Conservation (phyloP, 2,797 vertebrate species). For the Rhabdophis nuchalis region DNA sequence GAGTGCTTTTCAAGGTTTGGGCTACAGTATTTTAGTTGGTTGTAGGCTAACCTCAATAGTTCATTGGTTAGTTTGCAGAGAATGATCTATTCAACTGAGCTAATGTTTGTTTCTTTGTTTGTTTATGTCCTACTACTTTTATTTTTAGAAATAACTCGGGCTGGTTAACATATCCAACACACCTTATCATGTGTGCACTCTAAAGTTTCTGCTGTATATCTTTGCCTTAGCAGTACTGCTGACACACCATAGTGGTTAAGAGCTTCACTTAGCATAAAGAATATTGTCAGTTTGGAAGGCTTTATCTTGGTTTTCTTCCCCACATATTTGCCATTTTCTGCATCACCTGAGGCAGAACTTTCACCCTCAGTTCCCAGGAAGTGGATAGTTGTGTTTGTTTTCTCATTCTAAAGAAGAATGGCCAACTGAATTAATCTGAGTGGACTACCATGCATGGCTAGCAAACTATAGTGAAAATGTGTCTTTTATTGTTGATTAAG, state of each 20-base stretch:
- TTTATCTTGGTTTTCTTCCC: neutral
- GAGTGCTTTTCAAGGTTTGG: neutral
- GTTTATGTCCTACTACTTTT: neutral
- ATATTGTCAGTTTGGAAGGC: neutral
- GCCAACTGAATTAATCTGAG: neutral
- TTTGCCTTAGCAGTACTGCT: neutral
- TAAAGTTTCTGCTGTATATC: neutral
- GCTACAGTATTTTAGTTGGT: neutral
- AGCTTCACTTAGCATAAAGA: neutral
- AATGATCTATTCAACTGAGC: neutral
- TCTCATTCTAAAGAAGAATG: neutral
- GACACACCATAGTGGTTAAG: neutral
- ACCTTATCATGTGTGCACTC: neutral
- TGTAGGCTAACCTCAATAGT: neutral
- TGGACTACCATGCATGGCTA: neutral
- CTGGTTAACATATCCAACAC: neutral
- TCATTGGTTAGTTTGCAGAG: neutral
- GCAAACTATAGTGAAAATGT: neutral
- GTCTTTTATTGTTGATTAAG: neutral
- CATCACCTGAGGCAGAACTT: neutral
- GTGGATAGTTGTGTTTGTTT: neutral
- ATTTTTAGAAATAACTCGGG: neutral
- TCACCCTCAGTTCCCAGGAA: neutral
- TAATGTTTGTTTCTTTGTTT: neutral
- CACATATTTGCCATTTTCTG: neutral